Evolutionary conservation across 1,140 invertebrate genomes (phyloP), one percentile per base, ranked within the genome.

Genomic region (Drosophila sulfurigaster): DNA sequence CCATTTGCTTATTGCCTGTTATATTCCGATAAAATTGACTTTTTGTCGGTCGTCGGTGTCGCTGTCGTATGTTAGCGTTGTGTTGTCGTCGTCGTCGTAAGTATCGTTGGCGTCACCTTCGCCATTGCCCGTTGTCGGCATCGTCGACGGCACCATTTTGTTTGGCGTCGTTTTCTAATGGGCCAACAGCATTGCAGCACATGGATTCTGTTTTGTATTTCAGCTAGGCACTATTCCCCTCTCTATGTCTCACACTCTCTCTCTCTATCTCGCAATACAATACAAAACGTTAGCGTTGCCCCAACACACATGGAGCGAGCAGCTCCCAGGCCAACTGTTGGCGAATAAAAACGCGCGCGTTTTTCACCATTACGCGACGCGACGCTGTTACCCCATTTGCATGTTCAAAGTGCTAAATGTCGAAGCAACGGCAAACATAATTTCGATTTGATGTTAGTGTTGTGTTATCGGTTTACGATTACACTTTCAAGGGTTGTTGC

Each of bases 1-100:
- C 43, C 52, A 48, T 48, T 68, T 89, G 69, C 83, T 88, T 85
- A 35, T 77, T 81, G 81, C 85, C 85, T 89, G 85, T 89, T 89
- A 87, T 72, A 85, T 90, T 89, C 81, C 86, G 81, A 86, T 90
- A 90, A 89, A 89, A 89, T 89, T 89, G 85, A 89, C 85, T 89
- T 89, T 89, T 89, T 89, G 81, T 88, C 62, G 81, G 67, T 81
- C 67, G 71, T 67, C 78, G 68, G 75, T 16, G 15, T 38, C 59
- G 58, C 8, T 16, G 7, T 46, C 63, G 63, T 25, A 25, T 25
- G 20, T 63, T 32, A 35, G 2, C 52, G 32, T 32, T 20, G 58
- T 41, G 52, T 49, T 25, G 20, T 30, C 28, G 45, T 20, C 20
- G 59, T 54, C 6, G 60, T 11, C 46, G 65, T 65, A 30, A 10